Base-by-base conservation (phyloP, 2,797 vertebrate genomes). In the Huso huso region DNA sequence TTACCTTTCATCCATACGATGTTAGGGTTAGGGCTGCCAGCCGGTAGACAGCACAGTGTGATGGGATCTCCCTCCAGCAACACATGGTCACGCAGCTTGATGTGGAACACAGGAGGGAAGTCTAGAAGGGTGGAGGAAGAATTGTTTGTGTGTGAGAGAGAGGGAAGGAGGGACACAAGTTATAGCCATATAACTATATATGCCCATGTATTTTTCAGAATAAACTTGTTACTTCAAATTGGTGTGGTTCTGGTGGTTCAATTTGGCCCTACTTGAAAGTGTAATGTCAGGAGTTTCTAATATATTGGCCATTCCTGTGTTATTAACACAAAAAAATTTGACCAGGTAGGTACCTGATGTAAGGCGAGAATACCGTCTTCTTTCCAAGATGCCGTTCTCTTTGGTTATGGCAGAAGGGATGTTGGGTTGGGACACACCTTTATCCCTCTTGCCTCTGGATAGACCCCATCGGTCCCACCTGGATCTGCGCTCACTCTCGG, bases 61-160 rank as follows among this genome's bases (percentile, higher is more conserved):
- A 97, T 89, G 0, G 95, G 92, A 74, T 99, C 95, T 0, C 95
- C 96, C 75, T 99, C 97, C 71, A 99, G 84, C 74, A 98, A 86
- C 79, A 98, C 92, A 71, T 97, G 94, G 83, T 99, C 95, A 87
- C 94, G 94, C 79, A 99, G 84, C 72, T 99, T 98, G 77, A 99
- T 97, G 79, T 98, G 97, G 84, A 99, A 99, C 69, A 98, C 83
- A 5, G 97, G 96, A 68, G 93, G 92, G 62, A 98, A 99, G 80
- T 99, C 97, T 99, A 37, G 37, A 37, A 37, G 5, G 37, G 37
- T n/a, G 65, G 49, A 48, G 62, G 18, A 61, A 1, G 8, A 61
- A 65, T 23, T 52, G 13, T 37, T 63, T 48, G 37, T 8, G 48
- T 23, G 0, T 37, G 37, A 37, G 37, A 37, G 37, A 37, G 4